Evolutionary conservation across 2,888 invertebrate genomes (phyloP), one percentile per base, ranked within the genome.

Genomic region (Caenorhabditis angaria): DNA sequence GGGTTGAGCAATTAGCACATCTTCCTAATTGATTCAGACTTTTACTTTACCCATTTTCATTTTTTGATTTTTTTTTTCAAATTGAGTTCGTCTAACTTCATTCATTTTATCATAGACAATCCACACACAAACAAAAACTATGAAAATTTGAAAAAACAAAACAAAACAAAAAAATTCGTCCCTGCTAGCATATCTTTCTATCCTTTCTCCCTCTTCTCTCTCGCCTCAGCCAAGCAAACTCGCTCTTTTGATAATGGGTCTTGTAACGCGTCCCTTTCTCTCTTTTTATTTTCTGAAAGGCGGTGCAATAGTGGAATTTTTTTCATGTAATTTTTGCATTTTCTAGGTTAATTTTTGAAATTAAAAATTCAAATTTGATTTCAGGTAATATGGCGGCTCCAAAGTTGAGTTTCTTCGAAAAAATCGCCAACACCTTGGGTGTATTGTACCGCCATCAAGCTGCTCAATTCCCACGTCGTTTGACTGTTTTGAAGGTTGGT

Each of bases 381-480:
- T 41, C 41, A 41, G 41, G 1, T 54, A 65, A 61, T 63, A 84
- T 84, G 84, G 84, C 85, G 20, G 71, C 82, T 55, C 84, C 82
- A 47, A 81, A 77, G 80, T 75, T 87, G 73, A 82, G 78, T 68
- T 80, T 87, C 65, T 80, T 86, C 62, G 86, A 86, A 76, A 86
- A 87, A 79, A 78, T 84, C 68, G 85, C 85, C 65, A 84, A 83
- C 76, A 66, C 80, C 54, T 59, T 77, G 64, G 86, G 86, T 51
- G 85, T 78, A 18, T 77, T 86, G 65, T 86, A 87, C 77, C 83
- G 86, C 32, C 83, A 87, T 55, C 86, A 86, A 72, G 76, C 76
- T 27, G 70, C 77, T 32, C 84, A 86, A 61, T 83, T 84, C 70
- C 86, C 86, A 47, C 85, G 85, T 47, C 82, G 86, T 28, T 68